Evolutionary conservation across 1,140 invertebrate species (phyloP).

Genomic region (Panonychus citri): DNA sequence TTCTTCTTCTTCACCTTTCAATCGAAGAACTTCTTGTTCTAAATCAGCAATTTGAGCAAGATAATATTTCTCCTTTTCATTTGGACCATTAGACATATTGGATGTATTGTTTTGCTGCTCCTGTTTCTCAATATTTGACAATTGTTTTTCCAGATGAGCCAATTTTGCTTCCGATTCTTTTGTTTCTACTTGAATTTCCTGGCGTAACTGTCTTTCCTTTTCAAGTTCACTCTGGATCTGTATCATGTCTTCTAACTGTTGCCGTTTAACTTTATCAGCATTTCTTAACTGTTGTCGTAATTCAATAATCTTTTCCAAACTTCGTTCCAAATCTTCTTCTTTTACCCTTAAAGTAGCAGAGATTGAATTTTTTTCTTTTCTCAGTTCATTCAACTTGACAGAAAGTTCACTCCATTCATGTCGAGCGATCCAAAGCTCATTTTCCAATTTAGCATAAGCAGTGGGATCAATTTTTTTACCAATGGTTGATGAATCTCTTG

Average conservation of each 20-base stretch:
- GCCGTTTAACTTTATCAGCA: constrained; percentile 45
- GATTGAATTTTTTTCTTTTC: constrained; percentile 76
- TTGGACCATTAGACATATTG: neutral
- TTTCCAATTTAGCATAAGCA: constrained; percentile 8
- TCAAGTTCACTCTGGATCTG: constrained; percentile 6
- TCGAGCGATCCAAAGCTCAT: constrained; percentile 7
- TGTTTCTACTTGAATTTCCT: constrained; percentile 5
- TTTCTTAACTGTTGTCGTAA: constrained; percentile 66
- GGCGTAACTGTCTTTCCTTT: constrained; percentile 6
- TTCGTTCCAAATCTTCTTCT: constrained; percentile 78
- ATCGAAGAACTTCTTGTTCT: constrained; percentile 8
- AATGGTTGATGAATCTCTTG: neutral
- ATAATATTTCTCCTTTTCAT: constrained; percentile 7
- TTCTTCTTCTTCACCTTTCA: neutral
- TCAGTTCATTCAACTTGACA: constrained; percentile 36
- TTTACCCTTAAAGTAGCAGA: constrained; percentile 65
- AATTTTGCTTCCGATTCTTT: constrained; percentile 10
- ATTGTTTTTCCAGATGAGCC: constrained; percentile 6
- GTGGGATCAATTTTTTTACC: neutral
- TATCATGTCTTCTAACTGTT: constrained; percentile 11
- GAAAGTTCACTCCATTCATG: constrained; percentile 15
- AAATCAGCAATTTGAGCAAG: constrained; percentile 8
- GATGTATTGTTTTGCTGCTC: neutral
- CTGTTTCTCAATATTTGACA: neutral
- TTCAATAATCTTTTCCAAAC: constrained; percentile 75